Evolutionary conservation across 2,797 vertebrate species (phyloP), one percentile per base, ranked within the genome.

Genomic region (Nyctibius grandis): DNA sequence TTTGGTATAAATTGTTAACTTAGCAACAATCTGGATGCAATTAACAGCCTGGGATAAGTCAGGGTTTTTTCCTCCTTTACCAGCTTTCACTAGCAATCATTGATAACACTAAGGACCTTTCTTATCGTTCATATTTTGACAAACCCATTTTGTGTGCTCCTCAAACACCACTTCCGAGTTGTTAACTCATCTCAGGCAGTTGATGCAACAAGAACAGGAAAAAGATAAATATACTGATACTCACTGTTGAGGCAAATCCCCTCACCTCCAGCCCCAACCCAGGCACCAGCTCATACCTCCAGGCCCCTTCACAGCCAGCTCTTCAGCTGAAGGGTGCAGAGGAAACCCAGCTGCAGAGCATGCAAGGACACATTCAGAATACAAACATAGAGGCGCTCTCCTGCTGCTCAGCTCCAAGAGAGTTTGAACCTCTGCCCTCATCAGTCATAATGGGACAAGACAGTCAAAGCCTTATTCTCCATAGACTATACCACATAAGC

Each of bases 121-220:
- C 76, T 93, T 84, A 86, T 89, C 44, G 59, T 57, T 70, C 2
- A 1, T 56, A 40, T 75, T 96, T 88, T 91, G 89, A 92, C 45
- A 75, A 92, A 87, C 36, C 10, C 11, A 65, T 89, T 91, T 88
- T 48, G 34, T 25, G 11, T 47, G 31, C 45, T 92, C 34, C 61
- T 92, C 69, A 83, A 65, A 88, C 6, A 9, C 34, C 31, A 38
- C 48, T 91, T 81, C 42, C 1, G 9, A 70, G 51, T 33, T 53
- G 61, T 72, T 93, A 93, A 75, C 65, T 92, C 57, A 80, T 75
- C 72, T 59, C 54, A 75, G 44, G n/a, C n/a, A 51, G 59, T 22
- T 12, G 2, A 29, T 47, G 22, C 26, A 87, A 84, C 56, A 94
- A 54, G 13, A 67, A 54, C 22, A 76, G 33, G 34, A 36, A 42